Conservation (phyloP, 2,113 vertebrate genomes). For the Epinephelus fuscoguttatus region DNA sequence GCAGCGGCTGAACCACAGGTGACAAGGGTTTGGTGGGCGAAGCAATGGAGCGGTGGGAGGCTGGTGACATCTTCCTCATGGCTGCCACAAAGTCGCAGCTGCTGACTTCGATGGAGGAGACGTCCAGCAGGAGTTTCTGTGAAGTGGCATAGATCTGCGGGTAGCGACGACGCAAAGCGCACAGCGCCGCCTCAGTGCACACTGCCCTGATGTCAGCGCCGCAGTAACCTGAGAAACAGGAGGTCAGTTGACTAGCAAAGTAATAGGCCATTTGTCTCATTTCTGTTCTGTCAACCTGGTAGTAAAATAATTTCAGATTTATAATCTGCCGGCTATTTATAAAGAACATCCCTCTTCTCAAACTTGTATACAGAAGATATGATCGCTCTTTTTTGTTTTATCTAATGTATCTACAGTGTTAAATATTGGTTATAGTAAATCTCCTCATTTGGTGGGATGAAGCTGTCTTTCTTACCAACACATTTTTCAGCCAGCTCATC, state of each 20-base stretch:
- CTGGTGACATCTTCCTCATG: conserved; percentile 89
- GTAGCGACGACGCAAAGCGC: conserved; percentile 90
- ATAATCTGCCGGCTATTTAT: too few relatives aligned
- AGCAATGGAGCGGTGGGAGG: conserved; percentile 84
- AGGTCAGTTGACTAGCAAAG: neutral
- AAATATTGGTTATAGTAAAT: too few relatives aligned
- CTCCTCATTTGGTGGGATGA: neutral
- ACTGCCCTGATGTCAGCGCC: conserved; percentile 94
- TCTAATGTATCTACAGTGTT: too few relatives aligned
- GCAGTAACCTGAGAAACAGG: conserved; percentile 88
- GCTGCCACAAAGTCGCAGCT: conserved; percentile 89
- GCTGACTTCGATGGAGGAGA: conserved; percentile 86
- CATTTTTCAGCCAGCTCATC: conserved; percentile 91
- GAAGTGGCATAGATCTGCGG: conserved; percentile 92
- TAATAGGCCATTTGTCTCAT: too few relatives aligned
- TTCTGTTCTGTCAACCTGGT: too few relatives aligned
- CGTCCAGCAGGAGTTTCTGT: conserved; percentile 89
- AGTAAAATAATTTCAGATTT: too few relatives aligned
- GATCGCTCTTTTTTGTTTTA: too few relatives aligned
- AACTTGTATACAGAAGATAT: too few relatives aligned
- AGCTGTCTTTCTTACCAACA: conserved; percentile 79
- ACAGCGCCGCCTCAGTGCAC: conserved; percentile 92
- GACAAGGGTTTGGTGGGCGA: conserved; percentile 88
- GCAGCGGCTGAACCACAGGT: conserved; percentile 85
- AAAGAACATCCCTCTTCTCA: too few relatives aligned